Percentiles rank a stretch among this genome's conserved stretches.
phyloP scores from a whole-genome alignment of 1,140 invertebrate species.

The Steinernema khuongi region DNA sequence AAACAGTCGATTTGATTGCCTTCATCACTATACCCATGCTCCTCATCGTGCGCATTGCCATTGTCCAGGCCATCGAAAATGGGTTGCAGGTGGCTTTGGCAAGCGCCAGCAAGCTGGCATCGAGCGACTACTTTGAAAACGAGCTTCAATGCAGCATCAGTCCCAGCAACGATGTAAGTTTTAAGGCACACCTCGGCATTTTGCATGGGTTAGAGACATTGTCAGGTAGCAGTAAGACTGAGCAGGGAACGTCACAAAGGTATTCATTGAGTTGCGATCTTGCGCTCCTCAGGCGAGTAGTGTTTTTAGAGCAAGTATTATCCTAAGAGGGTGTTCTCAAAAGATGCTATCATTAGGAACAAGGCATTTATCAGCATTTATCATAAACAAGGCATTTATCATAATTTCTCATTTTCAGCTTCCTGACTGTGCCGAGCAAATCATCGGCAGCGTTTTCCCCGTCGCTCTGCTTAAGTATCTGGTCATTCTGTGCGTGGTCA shows the following conservation, averaged over 20 bases:
- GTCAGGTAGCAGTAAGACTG: not conserved
- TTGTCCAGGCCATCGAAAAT: slow-evolving; percentile 6
- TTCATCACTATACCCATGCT: slow-evolving; percentile 29
- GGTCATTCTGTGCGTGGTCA: slow-evolving; percentile 47
- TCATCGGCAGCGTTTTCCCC: slow-evolving; percentile 47
- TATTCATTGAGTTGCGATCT: no score
- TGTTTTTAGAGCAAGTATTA: no score
- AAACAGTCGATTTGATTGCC: slow-evolving; percentile 25
- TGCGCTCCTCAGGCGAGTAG: no score
- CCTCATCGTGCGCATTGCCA: slow-evolving; percentile 22
- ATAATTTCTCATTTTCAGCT: slow-evolving; percentile 39
- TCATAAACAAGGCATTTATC: no score
- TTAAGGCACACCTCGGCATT: not conserved
- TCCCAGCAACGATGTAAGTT: slow-evolving; percentile 1
- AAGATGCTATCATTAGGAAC: no score
- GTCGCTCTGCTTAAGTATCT: slow-evolving; percentile 50
- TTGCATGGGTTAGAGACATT: not conserved
- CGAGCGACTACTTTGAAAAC: slow-evolving; percentile 10
- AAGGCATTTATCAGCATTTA: no score
- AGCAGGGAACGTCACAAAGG: not conserved
- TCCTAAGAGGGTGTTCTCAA: no score
- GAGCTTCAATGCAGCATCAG: slow-evolving; percentile 19
- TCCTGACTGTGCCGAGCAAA: slow-evolving; percentile 43
- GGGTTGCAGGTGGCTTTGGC: slow-evolving; percentile 12
- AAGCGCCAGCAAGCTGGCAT: slow-evolving; percentile 19